These are phyloP conservation scores for Baccha elongata DNA, from an alignment of 2,888 invertebrate genomes.

Conservation along the genomic window DNA sequence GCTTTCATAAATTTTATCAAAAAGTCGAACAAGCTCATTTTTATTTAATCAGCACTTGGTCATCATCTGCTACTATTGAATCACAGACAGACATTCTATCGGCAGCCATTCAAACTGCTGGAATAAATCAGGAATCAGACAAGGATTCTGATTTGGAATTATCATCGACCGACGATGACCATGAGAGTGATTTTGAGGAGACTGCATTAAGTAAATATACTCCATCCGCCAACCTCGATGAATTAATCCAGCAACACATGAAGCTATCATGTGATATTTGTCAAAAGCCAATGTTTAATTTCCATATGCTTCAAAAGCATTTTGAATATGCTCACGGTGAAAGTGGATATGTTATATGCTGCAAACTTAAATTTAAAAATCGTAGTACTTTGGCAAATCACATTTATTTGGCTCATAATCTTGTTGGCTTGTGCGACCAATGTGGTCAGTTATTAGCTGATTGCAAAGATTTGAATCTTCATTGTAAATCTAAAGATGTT, in stretches of 20 bases:
- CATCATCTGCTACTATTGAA: constrained; percentile 13
- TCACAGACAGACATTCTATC: constrained; percentile 30
- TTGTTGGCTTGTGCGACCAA: constrained; percentile 71
- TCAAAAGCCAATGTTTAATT: constrained; percentile 18
- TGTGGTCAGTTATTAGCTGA: constrained; percentile 68
- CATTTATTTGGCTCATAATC: constrained; percentile 68
- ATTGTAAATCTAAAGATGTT: too few species aligned
- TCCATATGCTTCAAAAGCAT: constrained; percentile 66
- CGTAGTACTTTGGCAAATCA: constrained; percentile 74
- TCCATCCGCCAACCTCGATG: not conserved
- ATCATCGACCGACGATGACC: not conserved
- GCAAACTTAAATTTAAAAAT: constrained; percentile 73
- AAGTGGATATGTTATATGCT: constrained; percentile 73
- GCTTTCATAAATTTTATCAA: constrained; percentile 77
- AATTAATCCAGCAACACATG: too few species aligned
- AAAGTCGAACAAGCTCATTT: constrained; percentile 75
- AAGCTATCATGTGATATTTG: too few species aligned
- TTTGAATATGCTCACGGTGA: constrained; percentile 70
- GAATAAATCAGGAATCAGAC: constrained; percentile 15
- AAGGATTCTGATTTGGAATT: constrained; percentile 15
- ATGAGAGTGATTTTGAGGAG: constrained; percentile 12
- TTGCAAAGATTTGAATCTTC: too few species aligned
- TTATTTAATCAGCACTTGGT: constrained; percentile 12
- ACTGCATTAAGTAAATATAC: too few species aligned
- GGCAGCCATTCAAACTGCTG: constrained; percentile 25